A percentile compares a stretch with the other conserved stretches of the same genome.
These are phyloP conservation scores for Numenius phaeopus DNA, from an alignment of 2,797 vertebrate genomes.

Conservation along the genomic window DNA sequence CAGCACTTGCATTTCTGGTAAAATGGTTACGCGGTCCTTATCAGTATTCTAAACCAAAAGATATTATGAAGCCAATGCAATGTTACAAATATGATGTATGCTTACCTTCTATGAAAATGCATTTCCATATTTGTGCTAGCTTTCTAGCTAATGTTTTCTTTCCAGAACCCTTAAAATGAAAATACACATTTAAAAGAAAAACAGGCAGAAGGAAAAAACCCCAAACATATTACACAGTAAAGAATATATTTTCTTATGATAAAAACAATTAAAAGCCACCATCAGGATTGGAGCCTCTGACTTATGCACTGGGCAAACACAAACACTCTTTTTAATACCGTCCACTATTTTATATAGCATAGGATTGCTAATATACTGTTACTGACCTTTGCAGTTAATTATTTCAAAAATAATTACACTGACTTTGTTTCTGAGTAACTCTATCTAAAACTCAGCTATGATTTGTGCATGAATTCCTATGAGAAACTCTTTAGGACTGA, in stretches of 20 bases:
- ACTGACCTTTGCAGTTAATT: background rate
- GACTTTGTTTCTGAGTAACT: background rate
- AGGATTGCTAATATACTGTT: background rate
- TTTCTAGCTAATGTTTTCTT: slow-evolving; percentile 90
- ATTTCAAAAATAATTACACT: background rate
- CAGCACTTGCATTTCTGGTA: background rate
- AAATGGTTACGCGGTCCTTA: background rate
- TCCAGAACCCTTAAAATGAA: slow-evolving; percentile 87
- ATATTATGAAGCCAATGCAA: background rate
- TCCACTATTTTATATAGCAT: background rate
- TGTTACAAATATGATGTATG: background rate
- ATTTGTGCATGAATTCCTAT: background rate
- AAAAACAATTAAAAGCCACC: background rate
- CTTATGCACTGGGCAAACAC: background rate
- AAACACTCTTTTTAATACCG: background rate
- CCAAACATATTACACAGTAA: background rate
- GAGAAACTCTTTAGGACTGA: background rate
- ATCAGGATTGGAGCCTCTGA: background rate
- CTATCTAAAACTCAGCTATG: background rate
- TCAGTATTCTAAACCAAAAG: background rate
- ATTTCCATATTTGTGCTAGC: slow-evolving; percentile 88
- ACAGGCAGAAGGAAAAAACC: background rate
- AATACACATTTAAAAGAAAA: slow-evolving; percentile 19
- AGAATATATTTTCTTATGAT: background rate
- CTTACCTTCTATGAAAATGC: slow-evolving; percentile 91